Conservation (phyloP, 2,888 invertebrate species). For the Allacma fusca region DNA sequence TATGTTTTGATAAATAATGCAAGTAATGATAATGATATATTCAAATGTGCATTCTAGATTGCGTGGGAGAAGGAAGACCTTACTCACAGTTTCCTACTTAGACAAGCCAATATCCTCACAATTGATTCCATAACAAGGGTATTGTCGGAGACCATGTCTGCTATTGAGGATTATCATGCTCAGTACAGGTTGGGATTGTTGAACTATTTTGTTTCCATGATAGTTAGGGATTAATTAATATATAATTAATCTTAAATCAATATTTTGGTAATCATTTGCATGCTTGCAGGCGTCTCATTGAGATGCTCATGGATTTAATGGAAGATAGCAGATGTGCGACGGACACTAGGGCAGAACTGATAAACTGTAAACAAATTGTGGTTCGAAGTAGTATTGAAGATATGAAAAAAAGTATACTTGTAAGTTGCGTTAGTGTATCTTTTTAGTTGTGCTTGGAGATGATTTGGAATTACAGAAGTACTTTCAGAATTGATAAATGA, state of each 20-base stretch:
- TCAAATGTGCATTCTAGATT: slow-evolving; percentile 30
- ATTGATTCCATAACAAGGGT: slow-evolving; percentile 57
- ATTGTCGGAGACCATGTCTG: slow-evolving; percentile 50
- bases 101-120: slow-evolving; percentile 53
- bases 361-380: slow-evolving; percentile 53
- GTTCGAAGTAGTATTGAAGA: slow-evolving; percentile 51
- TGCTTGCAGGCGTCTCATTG: slow-evolving; percentile 46
- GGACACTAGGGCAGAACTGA: slow-evolving; percentile 48
- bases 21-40: neutral
- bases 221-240: too few species aligned
- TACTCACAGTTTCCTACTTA: slow-evolving; percentile 50
- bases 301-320: slow-evolving; percentile 50
- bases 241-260: too few species aligned
- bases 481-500: slow-evolving; percentile 20
- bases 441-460: too few species aligned
- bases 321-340: slow-evolving; percentile 50
- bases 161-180: slow-evolving; percentile 55
- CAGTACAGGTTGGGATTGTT: slow-evolving; percentile 52
- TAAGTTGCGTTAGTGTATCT: slow-evolving; percentile 32
- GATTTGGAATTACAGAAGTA: neutral
- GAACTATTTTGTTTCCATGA: neutral
- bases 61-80: slow-evolving; percentile 49
- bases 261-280: too few species aligned
- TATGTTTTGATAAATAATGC: too few species aligned
- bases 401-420: slow-evolving; percentile 51